Percentiles rank a stretch among this genome's conserved stretches.
Evolutionary conservation across 2,113 vertebrate genomes (phyloP).

Genomic region (Syrrhaptes paradoxus): DNA sequence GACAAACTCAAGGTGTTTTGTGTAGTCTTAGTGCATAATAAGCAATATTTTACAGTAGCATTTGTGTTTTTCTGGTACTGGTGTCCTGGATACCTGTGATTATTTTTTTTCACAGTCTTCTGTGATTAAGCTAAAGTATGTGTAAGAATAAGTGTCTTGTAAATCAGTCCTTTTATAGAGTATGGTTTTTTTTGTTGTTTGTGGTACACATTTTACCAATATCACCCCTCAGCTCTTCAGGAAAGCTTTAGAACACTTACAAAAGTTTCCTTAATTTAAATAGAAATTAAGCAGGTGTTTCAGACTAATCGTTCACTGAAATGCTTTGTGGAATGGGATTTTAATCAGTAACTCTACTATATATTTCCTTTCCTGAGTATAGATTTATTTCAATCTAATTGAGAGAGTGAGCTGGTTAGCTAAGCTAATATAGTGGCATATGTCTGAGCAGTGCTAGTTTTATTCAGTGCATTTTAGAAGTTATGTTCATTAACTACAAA

Average conservation of each 20-base stretch:
- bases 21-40: neutral
- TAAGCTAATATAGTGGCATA: conserved; percentile 22
- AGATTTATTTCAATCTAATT: conserved; percentile 41
- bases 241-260: fast-evolving
- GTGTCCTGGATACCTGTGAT: neutral
- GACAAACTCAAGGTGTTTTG: neutral
- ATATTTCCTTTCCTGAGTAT: conserved; percentile 9
- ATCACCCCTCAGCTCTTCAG: neutral
- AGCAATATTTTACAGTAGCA: neutral
- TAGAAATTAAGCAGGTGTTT: conserved; percentile 11
- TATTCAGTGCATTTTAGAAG: conserved; percentile 8
- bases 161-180: neutral
- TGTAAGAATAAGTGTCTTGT: neutral
- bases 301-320: neutral
- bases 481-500: neutral
- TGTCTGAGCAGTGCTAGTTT: neutral
- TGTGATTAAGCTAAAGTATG: neutral
- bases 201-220: neutral
- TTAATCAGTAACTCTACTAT: conserved; percentile 6
- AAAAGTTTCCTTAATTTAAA: neutral
- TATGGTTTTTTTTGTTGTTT: neutral
- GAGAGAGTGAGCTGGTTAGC: conserved; percentile 9
- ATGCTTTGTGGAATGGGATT: conserved; percentile 7
- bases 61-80: neutral
- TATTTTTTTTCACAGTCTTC: neutral